Evolutionary conservation across 1,140 invertebrate genomes (phyloP).

Genomic region (Sitobion miscanthi): DNA sequence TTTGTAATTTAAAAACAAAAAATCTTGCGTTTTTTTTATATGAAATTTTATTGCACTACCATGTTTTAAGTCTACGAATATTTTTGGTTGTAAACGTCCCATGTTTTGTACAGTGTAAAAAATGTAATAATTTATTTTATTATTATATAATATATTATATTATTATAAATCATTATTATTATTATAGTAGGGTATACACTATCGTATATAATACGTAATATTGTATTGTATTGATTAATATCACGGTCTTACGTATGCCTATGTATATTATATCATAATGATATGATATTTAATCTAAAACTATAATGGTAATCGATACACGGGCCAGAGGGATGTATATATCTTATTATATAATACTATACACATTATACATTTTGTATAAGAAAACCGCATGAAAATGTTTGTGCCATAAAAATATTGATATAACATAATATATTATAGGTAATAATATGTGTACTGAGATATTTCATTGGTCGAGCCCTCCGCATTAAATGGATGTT

Average conservation of each 20-base stretch:
- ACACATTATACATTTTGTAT: not conserved
- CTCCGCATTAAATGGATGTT: not conserved
- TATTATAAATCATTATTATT: conserved; percentile 3
- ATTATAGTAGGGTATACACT: not conserved
- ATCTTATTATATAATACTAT: not conserved
- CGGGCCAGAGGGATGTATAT: conserved; percentile 9
- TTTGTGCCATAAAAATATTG: conserved; percentile 51
- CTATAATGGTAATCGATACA: not conserved
- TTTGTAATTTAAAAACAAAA: conserved; percentile 7
- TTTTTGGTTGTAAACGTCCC: conserved; percentile 4
- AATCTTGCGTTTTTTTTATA: not conserved
- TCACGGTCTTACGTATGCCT: not conserved
- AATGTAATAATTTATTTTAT: not conserved
- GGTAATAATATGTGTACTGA: not conserved
- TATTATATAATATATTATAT: not conserved
- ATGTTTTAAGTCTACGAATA: not conserved
- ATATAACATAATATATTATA: not conserved
- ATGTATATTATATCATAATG: not conserved
- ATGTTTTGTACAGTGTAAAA: not conserved
- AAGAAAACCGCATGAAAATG: conserved; percentile 28
- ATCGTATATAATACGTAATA: not conserved
- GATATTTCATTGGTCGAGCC: conserved; percentile 29
- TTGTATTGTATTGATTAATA: not conserved
- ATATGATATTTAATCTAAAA: conserved; percentile 19
- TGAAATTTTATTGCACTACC: conserved; percentile 26